Evolutionary conservation across 1,140 invertebrate species (phyloP), one percentile per base, ranked within the genome.

Genomic region (Heliconius melpomene): DNA sequence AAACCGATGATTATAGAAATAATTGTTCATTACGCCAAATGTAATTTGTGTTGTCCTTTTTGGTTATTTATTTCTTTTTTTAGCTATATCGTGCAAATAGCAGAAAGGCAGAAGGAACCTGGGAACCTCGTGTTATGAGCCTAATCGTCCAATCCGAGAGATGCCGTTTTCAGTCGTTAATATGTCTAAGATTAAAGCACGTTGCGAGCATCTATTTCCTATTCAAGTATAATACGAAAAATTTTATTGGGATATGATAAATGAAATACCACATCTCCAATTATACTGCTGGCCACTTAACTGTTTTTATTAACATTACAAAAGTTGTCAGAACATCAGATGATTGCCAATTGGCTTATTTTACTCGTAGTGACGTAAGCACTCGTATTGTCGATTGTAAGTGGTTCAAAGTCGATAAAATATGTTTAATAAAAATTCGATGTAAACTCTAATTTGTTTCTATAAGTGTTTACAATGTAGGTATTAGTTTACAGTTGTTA

Each of bases 241-340:
- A n/a, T 40, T 7, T 20, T 11, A 72, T 36, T 11, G 2, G 71
- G 71, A 72, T 38, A 23, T n/a, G 18, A n/a, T 72, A 72, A 38
- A 72, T 72, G 40, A 72, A 72, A 72, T 40, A 72, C 29, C 18
- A 40, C 32, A 72, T 38, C 71, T 72, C 71, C 71, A 72, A 40
- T 72, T 36, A 72, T 40, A 72, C 36, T 5, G 3, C 2, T 40
- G 71, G 71, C 71, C 71, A 38, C 36, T 72, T 36, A 72, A 72
- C 36, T 72, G 71, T 36, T 40, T 72, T 72, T 72, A 72, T 72
- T 72, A 72, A 72, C 71, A 72, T 72, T 72, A 72, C 71, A 72
- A 38, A 72, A 72, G 36, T 72, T 72, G 70, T 72, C 32, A 72
- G 70, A 72, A 72, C 36, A 72, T 72, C 71, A n/a, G 32, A 72